A percentile compares a stretch with the other conserved stretches of the same genome.
Conservation (phyloP, 2,797 vertebrate genomes). For the Ammospiza maritima region DNA sequence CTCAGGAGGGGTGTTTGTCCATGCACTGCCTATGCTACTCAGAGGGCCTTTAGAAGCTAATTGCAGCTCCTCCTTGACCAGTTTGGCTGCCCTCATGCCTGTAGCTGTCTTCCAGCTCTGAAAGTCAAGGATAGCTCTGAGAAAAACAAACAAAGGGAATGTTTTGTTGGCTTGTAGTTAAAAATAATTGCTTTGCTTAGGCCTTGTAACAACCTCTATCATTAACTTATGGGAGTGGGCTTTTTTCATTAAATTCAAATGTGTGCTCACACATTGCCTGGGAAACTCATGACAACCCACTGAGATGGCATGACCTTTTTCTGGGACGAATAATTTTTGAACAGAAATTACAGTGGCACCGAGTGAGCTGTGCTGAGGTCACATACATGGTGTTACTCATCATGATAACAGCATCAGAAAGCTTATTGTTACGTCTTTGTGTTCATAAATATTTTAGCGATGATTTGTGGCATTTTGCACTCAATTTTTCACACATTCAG, state of each 20-base stretch:
- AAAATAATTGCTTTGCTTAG: constrained; percentile 49
- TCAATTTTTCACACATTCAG: neutral
- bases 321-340: neutral
- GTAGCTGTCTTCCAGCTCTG: constrained; percentile 26
- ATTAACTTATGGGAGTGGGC: neutral
- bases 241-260: constrained; percentile 1
- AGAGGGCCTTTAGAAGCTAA: neutral
- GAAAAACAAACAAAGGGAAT: constrained; percentile 34
- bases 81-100: constrained; percentile 32
- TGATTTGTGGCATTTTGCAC: constrained; percentile 28
- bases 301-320: neutral
- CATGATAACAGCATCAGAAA: neutral
- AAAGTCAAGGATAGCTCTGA: constrained; percentile 28
- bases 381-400: neutral
- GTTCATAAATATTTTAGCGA: constrained; percentile 37
- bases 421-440: neutral
- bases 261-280: neutral
- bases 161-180: constrained; percentile 23
- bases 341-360: neutral
- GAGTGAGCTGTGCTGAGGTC: neutral
- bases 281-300: neutral
- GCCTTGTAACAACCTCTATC: constrained; percentile 1
- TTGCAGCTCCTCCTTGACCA: constrained; percentile 11
- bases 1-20: neutral
- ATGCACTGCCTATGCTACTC: neutral